Base-by-base conservation (phyloP, 1,140 invertebrate species). In the Pectinophora gossypiella region DNA sequence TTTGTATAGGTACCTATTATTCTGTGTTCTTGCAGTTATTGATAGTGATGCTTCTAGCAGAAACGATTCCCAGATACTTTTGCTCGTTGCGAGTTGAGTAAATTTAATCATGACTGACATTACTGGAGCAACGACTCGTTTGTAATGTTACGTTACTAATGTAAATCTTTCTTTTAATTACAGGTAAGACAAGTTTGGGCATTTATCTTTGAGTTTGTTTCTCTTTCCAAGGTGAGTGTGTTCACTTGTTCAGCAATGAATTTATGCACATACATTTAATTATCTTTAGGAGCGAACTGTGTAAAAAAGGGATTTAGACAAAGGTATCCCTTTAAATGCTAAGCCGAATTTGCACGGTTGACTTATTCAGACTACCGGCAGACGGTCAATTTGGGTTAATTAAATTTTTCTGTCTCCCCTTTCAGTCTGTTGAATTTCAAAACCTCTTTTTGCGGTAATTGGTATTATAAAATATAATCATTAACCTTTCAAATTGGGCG, bases 351-450 rank as follows among this genome's bases (percentile, higher is more conserved):
- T 40, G 36, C 36, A 40, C 15, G 36, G 36, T 16, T 40, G 36
- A 40, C 36, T 40, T 40, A 16, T 15, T 40, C n/a, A 16, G 36
- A 15, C 13, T 15, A 16, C 36, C 7, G 36, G n/a, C 36, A 15
- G 27, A 32, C 38, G 38, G 42, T 19, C 42, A 44, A 23, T 19
- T 48, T 12, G 12, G 27, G 21, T 23, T 48, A 27, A 48, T 48
- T 48, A 48, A 21, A 44, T 44, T 40, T 44, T 15, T 2, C 38
- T 15, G 6, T 40, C 15, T 19, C 42, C 42, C 19, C 42, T 50
- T 50, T 38, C 36, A 38, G 38, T 23, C 20, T 20, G 27, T 12
- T 50, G 38, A 40, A 40, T 27, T 50, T 50, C 19, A 42, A 22
- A 43, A 40, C n/a, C 15, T 40, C 15, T 40, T 16, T 7, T 16